Base-by-base conservation (phyloP, 1,140 invertebrate genomes). In the Penaeus indicus region DNA sequence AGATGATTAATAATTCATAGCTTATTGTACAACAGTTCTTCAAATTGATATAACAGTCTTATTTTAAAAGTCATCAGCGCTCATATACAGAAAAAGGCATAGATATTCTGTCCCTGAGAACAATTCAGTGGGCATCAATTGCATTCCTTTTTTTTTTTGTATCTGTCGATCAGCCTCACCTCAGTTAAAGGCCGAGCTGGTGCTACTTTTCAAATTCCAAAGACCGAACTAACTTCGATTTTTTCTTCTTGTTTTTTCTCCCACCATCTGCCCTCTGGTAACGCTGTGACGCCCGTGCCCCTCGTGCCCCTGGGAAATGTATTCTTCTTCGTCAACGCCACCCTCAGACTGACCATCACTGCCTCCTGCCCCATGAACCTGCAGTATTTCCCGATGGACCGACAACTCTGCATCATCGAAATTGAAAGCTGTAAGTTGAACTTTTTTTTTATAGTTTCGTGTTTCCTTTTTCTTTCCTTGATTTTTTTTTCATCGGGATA, bases 291-390 rank as follows among this genome's bases (percentile, higher is more conserved):
- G 22, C 72, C 85, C 25, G 25, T 78, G 8, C 60, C n/a, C n/a
- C n/a, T 25, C 75, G 22, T 81, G 78, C 21, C 54, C 54, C 16
- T 54, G 54, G 54, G 10, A 11, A 54, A 54, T 54, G 54, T 2
- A 1, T 42, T 42, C 11, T 47, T 13, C 91, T 88, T 89, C 90
- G 91, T 92, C 95, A 16, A 13, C 54, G 54, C 16, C 63, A 22
- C 32, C 78, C 95, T 27, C 94, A 98, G 98, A 94, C 95, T 99
- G 94, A 99, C 98, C 91, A 98, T 99, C 92, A 99, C 98, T 88
- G 97, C 97, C 91, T 98, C 97, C 91, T 99, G 98, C 94, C 98
- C 98, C 47, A 99, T 99, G 97, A 97, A 98, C 94, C 95, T 99
- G 89, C 97, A 98, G 93, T 98, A 98, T 94, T 99, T 99, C 94